Evolutionary conservation across 2,797 vertebrate genomes (phyloP).

Genomic region (Eutrigla gurnardus): DNA sequence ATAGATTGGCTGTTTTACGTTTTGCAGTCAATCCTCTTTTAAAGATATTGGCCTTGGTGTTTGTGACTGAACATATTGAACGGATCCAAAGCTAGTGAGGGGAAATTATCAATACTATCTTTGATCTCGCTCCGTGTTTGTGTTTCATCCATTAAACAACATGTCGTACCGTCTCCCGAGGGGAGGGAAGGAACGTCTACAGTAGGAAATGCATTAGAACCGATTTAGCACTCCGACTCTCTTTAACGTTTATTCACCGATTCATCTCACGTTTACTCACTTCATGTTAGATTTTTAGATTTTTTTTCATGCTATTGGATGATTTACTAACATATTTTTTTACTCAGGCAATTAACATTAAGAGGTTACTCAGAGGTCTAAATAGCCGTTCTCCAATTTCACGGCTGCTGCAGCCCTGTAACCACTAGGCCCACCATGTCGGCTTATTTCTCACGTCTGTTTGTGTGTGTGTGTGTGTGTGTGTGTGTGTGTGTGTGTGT

Average conservation of each 20-base stretch:
- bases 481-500: conserved; percentile 33
- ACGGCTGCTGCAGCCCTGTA: conserved; percentile 69
- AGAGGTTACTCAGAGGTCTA: conserved; percentile 74
- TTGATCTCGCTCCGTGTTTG: conserved; percentile 79
- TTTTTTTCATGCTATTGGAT: conserved; percentile 34
- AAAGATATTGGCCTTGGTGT: conserved; percentile 82
- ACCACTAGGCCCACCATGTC: conserved; percentile 67
- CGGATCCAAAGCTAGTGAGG: conserved; percentile 66
- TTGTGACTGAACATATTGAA: conserved; percentile 83
- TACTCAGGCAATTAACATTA: conserved; percentile 69
- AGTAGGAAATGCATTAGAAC: conserved; percentile 50
- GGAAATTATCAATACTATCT: conserved; percentile 82
- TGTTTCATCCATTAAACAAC: conserved; percentile 81
- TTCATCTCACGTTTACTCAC: conserved; percentile 26
- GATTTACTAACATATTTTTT: conserved; percentile 66
- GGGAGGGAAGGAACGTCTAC: conserved; percentile 37
- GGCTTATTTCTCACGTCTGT: conserved; percentile 50
- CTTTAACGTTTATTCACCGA: conserved; percentile 20
- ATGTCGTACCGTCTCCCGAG: conserved; percentile 69
- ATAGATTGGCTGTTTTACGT: conserved; percentile 82
- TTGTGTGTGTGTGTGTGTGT: conserved; percentile 47
- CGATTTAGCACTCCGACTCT: conserved; percentile 21
- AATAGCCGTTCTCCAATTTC: conserved; percentile 78
- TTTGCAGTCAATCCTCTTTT: conserved; percentile 83
- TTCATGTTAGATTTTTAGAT: conserved; percentile 14